Percentiles rank a stretch among this genome's conserved stretches.
phyloP scores from a whole-genome alignment of 2,113 vertebrate genomes.

The Apeltes quadracus region DNA sequence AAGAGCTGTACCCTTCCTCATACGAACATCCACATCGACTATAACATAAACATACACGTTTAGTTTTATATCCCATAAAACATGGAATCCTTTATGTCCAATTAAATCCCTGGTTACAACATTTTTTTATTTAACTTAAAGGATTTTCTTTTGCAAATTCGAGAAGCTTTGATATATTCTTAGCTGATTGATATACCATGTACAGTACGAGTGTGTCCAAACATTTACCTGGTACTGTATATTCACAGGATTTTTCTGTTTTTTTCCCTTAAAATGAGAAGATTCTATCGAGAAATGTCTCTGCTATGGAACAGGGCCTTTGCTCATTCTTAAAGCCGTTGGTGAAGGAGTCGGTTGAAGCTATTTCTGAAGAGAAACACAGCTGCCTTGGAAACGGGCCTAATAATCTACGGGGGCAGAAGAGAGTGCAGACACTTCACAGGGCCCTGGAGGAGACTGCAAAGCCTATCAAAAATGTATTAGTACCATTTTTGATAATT shows the following conservation, averaged over 20 bases:
- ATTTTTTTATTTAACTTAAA: slow-evolving; percentile 22
- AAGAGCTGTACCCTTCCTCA: slow-evolving; percentile 62
- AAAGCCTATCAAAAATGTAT: slow-evolving; percentile 90
- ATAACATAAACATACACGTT: not conserved
- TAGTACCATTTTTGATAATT: slow-evolving; percentile 83
- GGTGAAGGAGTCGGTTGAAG: slow-evolving; percentile 38
- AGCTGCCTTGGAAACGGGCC: slow-evolving; percentile 66
- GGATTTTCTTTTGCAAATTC: slow-evolving; percentile 27
- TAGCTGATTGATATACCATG: slow-evolving; percentile 35
- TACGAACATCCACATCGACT: slow-evolving; percentile 28
- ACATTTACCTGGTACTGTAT: too few species aligned
- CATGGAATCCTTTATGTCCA: slow-evolving; percentile 46
- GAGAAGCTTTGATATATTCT: not conserved
- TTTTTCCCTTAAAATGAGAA: not conserved
- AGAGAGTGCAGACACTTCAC: slow-evolving; percentile 70
- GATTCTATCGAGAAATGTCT: slow-evolving; percentile 18
- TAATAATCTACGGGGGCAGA: slow-evolving; percentile 65
- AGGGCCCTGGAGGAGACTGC: slow-evolving; percentile 84
- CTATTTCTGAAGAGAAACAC: slow-evolving; percentile 56
- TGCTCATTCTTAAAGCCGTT: slow-evolving; percentile 37
- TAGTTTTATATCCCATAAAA: slow-evolving; percentile 33
- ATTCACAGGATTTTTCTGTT: slow-evolving; percentile 7
- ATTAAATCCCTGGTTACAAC: slow-evolving; percentile 37
- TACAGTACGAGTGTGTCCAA: too few species aligned
- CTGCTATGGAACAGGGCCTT: slow-evolving; percentile 24